These are phyloP conservation scores for Hylaea fasciaria DNA, from an alignment of 2,888 invertebrate genomes.

Conservation along the genomic window DNA sequence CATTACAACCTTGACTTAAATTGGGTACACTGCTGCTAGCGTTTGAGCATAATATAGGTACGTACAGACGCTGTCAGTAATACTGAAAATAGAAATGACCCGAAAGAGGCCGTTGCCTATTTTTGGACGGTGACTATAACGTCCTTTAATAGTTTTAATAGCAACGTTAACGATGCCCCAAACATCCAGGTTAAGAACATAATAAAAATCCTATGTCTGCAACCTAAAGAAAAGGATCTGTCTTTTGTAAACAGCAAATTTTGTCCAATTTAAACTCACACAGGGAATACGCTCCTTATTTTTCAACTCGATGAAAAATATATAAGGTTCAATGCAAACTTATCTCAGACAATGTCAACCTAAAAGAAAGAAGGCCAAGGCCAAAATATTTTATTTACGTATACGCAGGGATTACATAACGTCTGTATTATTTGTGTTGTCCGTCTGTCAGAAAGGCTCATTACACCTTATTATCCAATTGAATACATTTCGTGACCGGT, in stretches of 20 bases:
- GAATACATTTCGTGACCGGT: constrained; percentile 59
- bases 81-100: constrained; percentile 31
- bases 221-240: neutral
- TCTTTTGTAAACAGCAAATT: neutral
- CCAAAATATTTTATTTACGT: too few relatives aligned
- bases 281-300: too few relatives aligned
- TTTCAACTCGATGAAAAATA: too few relatives aligned
- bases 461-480: constrained; percentile 65
- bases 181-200: neutral
- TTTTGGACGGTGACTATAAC: constrained; percentile 12
- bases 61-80: neutral
- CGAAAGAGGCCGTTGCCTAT: constrained; percentile 23
- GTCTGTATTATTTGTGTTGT: constrained; percentile 29
- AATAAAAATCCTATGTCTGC: too few relatives aligned
- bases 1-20: constrained; percentile 17
- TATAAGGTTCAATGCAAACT: too few relatives aligned
- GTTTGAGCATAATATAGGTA: neutral
- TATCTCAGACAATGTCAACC: too few relatives aligned
- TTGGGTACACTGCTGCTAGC: neutral
- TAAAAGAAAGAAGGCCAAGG: too few relatives aligned
- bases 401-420: constrained; percentile 15
- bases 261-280: too few relatives aligned
- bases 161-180: neutral
- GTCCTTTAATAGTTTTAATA: constrained; percentile 20
- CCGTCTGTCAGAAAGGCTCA: constrained; percentile 49